A percentile compares a stretch with the other conserved stretches of the same genome.
phyloP scores from a whole-genome alignment of 2,797 vertebrate species.

The Acanthis flammea region DNA sequence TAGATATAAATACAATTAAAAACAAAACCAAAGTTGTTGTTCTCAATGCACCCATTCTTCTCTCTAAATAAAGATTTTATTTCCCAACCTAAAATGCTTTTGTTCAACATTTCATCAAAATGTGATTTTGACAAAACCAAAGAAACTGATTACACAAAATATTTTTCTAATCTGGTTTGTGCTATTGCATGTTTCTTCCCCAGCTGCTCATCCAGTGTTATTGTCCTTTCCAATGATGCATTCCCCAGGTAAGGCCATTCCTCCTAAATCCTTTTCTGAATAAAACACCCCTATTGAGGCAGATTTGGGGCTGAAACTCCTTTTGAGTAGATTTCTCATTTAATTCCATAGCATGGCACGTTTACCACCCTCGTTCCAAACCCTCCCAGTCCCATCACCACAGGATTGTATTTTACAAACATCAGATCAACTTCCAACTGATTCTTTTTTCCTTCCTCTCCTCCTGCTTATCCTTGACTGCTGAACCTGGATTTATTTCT shows the following conservation, averaged over 20 bases:
- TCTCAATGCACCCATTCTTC: not conserved
- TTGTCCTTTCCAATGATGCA: accelerated
- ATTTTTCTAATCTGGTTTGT: not conserved
- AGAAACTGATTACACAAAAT: not conserved
- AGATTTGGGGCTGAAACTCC: not conserved
- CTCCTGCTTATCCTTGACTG: not conserved
- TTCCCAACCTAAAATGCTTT: not conserved
- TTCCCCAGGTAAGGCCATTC: not conserved
- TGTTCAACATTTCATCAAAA: not conserved
- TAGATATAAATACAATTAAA: not conserved
- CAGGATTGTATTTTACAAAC: not conserved
- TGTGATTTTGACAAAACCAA: not conserved
- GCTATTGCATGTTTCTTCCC: not conserved
- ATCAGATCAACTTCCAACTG: not conserved
- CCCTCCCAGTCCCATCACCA: not conserved
- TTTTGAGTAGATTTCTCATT: not conserved
- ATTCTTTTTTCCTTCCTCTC: not conserved
- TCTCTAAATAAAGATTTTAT: not conserved
- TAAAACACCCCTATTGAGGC: not conserved
- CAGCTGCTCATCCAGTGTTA: too few species aligned
- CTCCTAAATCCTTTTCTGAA: not conserved
- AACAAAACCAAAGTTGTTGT: not conserved
- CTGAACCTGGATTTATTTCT: not conserved
- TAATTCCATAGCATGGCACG: not conserved
- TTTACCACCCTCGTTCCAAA: not conserved